Evolutionary conservation across 2,797 vertebrate genomes (phyloP), one percentile per base, ranked within the genome.

Genomic region (Ciconia nigra): DNA sequence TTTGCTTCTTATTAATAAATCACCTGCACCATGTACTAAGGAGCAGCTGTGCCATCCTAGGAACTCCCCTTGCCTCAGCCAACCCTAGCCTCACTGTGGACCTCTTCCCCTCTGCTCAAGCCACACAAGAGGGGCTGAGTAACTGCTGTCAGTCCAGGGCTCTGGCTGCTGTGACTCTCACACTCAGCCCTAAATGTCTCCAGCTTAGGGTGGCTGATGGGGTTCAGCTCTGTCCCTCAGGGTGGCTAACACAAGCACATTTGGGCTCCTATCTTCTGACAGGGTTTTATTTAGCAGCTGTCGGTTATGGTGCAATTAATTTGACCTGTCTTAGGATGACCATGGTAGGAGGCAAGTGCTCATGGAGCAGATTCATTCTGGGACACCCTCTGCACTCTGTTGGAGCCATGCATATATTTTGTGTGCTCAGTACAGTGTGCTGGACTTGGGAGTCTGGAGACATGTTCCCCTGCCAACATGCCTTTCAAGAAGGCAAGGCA

Each of bases 401-500:
- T 63, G 84, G 65, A 77, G 46, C 29, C 33, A 15, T 29, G 33
- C 13, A 10, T 20, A 44, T 29, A 29, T 57, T 84, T 13, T 83
- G 33, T 81, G 83, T 76, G 82, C 69, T 76, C 72, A 52, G 66
- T 71, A 13, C 6, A 3, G 58, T 3, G 9, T 25, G 25, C 21
- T 63, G 58, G 54, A 29, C 54, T 93, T 41, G 35, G 72, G 72
- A 92, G 42, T 10, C 62, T 55, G 46, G 47, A 71, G 35, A 4
- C 5, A 11, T 13, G n/a, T 84, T 94, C 35, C 44, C 28, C 62
- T 94, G 95, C 93, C 94, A 91, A 70, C 31, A 81, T 31, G 55
- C 65, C 77, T 94, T 90, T 83, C 69, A 69, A 62, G 72, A 89
- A 76, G 52, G 83, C 89, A 94, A 93, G 54, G n/a, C 44, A 95